These are phyloP conservation scores for Ostrea denselamellosa DNA, from an alignment of 1,140 invertebrate genomes.

Conservation along the genomic window DNA sequence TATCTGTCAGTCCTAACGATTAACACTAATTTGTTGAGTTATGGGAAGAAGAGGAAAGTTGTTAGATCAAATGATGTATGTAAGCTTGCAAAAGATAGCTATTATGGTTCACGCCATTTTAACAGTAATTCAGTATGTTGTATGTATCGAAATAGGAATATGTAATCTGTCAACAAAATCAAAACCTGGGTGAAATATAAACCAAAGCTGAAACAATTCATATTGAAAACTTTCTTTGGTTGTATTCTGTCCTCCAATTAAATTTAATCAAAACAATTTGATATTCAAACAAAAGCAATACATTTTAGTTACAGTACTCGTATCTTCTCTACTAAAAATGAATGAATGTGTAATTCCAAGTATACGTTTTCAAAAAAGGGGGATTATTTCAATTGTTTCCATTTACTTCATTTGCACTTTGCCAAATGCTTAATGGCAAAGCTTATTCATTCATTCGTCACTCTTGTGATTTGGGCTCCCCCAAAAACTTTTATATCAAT, in stretches of 20 bases:
- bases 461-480: neutral
- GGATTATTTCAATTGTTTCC: neutral
- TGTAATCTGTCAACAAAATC: neutral
- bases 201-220: neutral
- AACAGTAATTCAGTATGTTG: neutral
- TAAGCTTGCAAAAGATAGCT: constrained; percentile 11
- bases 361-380: neutral
- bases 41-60: constrained; percentile 35
- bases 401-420: constrained; percentile 6
- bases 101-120: neutral
- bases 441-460: neutral
- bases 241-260: neutral
- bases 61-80: constrained; percentile 43
- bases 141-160: neutral
- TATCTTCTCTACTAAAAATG: too few species aligned
- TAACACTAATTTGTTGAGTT: constrained; percentile 38
- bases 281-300: too few species aligned
- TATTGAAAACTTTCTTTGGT: neutral
- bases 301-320: too few species aligned
- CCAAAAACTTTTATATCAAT: constrained; percentile 11
- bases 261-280: too few species aligned
- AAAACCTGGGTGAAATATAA: neutral
- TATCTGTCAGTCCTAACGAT: constrained; percentile 34
- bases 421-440: neutral
- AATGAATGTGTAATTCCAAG: too few species aligned